Evolutionary conservation across 2,888 invertebrate genomes (phyloP).

Genomic region (Melinopterus prodromus): DNA sequence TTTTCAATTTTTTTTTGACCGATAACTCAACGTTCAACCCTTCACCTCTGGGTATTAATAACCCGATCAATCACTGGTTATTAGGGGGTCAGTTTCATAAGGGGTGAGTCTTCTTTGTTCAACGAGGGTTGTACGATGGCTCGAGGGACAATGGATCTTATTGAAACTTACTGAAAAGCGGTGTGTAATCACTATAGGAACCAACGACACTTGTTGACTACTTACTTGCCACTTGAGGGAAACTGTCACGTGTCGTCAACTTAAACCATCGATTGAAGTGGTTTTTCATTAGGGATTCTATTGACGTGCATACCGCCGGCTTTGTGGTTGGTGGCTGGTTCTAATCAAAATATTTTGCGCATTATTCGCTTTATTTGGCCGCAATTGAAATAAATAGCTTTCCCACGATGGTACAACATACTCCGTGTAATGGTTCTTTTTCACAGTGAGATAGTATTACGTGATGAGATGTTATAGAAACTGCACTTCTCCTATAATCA

Average conservation of each 20-base stretch:
- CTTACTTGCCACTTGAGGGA: background rate
- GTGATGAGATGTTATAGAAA: too few species aligned
- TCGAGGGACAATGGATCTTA: background rate
- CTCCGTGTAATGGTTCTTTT: too few species aligned
- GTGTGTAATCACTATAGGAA: background rate
- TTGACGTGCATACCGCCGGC: background rate
- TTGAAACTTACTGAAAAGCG: background rate
- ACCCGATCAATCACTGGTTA: conserved; percentile 4
- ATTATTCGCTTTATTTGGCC: too few species aligned
- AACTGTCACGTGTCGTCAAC: background rate
- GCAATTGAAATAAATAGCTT: too few species aligned
- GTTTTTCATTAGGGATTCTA: background rate
- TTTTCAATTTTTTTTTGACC: conserved; percentile 33
- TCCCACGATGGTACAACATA: too few species aligned
- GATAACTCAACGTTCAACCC: conserved; percentile 35
- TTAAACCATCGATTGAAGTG: background rate
- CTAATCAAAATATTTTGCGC: background rate
- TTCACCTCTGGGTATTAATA: background rate
- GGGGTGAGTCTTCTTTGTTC: background rate
- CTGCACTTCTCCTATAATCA: too few species aligned
- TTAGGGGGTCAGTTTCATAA: background rate
- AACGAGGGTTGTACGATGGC: background rate
- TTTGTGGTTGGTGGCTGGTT: background rate
- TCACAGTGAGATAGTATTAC: too few species aligned
- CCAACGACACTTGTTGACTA: background rate